Percentiles rank a stretch among this genome's conserved stretches.
These are phyloP conservation scores for Scotopteryx bipunctaria DNA, from an alignment of 2,888 invertebrate genomes.

Conservation along the genomic window DNA sequence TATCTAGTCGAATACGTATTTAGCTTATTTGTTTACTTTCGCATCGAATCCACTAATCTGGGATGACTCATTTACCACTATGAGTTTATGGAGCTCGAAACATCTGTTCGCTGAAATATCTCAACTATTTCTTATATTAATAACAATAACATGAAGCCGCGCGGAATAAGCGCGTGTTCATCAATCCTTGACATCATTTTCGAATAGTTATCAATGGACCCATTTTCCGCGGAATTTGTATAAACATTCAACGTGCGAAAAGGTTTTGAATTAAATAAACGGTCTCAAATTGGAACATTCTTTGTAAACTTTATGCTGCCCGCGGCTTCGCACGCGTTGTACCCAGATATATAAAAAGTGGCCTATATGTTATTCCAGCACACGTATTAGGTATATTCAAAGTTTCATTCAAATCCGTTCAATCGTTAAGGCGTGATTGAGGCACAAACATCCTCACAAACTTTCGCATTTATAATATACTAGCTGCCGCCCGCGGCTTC, in stretches of 20 bases:
- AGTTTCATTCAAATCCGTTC: no score
- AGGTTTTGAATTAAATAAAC: not conserved
- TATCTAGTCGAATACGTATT: constrained; percentile 52
- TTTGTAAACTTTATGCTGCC: no score
- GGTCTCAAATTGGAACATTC: no score
- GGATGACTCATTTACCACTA: constrained; percentile 23
- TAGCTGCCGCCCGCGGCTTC: no score
- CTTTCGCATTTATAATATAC: no score
- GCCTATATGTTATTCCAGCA: no score
- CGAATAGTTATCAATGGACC: constrained; percentile 36
- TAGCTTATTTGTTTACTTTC: constrained; percentile 51
- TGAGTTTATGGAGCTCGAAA: constrained; percentile 3
- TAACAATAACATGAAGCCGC: not conserved
- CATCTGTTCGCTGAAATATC: constrained; percentile 23
- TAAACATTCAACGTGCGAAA: constrained; percentile 10
- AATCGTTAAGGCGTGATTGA: no score
- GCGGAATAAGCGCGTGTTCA: constrained; percentile 28
- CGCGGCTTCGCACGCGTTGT: no score
- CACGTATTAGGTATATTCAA: no score
- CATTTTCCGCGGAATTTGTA: constrained; percentile 23
- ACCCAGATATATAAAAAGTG: no score
- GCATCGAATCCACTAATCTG: constrained; percentile 44
- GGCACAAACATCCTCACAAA: no score
- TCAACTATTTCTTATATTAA: constrained; percentile 7
- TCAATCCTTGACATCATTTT: constrained; percentile 52